Percentiles rank a stretch among this genome's conserved stretches.
Evolutionary conservation across 2,113 vertebrate genomes (phyloP).

Genomic region (Thermophis baileyi): DNA sequence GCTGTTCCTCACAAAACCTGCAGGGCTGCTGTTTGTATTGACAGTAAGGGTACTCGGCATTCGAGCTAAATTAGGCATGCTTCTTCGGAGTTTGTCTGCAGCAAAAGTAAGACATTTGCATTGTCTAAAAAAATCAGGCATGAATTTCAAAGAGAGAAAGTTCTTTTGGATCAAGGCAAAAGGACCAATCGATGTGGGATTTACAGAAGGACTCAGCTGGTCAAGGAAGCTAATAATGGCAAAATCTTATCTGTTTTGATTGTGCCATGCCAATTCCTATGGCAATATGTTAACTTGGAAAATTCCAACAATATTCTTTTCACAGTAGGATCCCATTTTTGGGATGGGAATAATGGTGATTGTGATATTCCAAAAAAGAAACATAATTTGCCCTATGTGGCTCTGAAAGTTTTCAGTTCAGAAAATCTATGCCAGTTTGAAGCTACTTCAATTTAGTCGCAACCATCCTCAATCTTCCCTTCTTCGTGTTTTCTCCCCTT

Average conservation of each 20-base stretch:
- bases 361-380: background rate
- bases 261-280: background rate
- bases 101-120: slow-evolving; percentile 34
- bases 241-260: background rate
- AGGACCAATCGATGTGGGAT: background rate
- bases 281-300: background rate
- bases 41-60: slow-evolving; percentile 77
- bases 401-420: background rate
- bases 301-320: background rate
- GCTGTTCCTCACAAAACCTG: slow-evolving; percentile 85
- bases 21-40: slow-evolving; percentile 68
- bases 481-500: background rate
- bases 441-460: background rate
- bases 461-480: background rate
- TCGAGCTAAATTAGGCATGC: slow-evolving; percentile 93
- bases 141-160: background rate
- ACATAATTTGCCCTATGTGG: background rate
- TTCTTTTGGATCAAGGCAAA: background rate
- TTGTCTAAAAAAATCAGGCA: background rate
- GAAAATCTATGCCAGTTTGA: background rate
- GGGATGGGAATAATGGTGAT: background rate
- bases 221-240: background rate
- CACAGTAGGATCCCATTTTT: background rate
- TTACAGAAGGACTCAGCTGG: background rate
- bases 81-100: slow-evolving; percentile 91